Evolutionary conservation across 2,888 invertebrate genomes (phyloP).

Genomic region (Elysia crispata): DNA sequence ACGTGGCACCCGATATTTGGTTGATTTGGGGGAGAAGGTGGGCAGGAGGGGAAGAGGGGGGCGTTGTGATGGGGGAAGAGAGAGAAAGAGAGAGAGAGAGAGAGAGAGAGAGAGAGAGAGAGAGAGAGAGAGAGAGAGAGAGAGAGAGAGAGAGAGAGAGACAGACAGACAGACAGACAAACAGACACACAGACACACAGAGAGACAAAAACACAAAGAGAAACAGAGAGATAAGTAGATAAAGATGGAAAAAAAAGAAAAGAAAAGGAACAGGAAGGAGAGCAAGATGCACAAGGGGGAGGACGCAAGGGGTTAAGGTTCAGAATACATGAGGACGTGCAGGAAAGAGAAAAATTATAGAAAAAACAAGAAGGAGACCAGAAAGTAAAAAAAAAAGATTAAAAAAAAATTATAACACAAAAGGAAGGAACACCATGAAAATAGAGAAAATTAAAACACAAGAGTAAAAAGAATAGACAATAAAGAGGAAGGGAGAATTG

Average conservation of each 20-base stretch:
- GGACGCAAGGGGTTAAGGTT: too few relatives aligned
- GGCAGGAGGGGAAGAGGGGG: not conserved
- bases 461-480: too few relatives aligned
- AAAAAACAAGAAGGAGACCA: too few relatives aligned
- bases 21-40: not conserved
- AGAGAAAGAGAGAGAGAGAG: not conserved
- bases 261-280: too few relatives aligned
- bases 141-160: not conserved
- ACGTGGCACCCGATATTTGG: not conserved
- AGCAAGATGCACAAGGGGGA: not conserved
- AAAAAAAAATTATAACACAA: too few relatives aligned
- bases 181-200: not conserved
- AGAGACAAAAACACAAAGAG: not conserved
- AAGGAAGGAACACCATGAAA: too few relatives aligned
- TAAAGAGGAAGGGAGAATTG: too few relatives aligned
- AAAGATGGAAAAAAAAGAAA: not conserved
- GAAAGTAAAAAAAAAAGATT: too few relatives aligned
- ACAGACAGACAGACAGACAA: not conserved
- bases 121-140: conserved; percentile 34
- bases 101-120: conserved; percentile 17
- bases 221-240: not conserved
- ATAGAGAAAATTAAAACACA: too few relatives aligned
- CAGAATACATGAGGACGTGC: too few relatives aligned
- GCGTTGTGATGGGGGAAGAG: not conserved
- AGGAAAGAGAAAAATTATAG: too few relatives aligned